These are phyloP conservation scores for Cantharis rufa DNA, from an alignment of 2,888 invertebrate genomes.

Conservation along the genomic window DNA sequence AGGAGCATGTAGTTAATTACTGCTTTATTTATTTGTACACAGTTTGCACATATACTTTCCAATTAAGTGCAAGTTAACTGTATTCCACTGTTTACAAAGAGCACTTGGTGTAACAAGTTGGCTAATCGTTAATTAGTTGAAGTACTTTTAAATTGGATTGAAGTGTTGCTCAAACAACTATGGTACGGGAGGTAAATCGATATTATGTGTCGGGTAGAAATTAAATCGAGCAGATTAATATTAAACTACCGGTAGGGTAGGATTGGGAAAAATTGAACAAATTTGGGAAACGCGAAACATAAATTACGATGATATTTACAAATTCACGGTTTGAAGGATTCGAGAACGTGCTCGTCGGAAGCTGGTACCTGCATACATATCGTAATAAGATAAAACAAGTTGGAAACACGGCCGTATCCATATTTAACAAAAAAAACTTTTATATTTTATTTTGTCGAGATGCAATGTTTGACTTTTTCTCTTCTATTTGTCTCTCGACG, in stretches of 20 bases:
- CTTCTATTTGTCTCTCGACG: not conserved
- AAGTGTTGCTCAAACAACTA: not conserved
- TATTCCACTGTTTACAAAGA: not conserved
- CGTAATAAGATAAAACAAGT: not conserved
- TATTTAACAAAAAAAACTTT: not conserved
- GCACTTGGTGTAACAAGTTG: not conserved
- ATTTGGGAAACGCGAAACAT: not conserved
- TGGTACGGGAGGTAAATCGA: not conserved
- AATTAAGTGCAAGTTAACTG: not conserved
- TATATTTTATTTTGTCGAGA: not conserved
- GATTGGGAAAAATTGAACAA: not conserved
- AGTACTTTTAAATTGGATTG: not conserved
- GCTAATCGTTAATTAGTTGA: not conserved
- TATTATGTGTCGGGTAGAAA: not conserved
- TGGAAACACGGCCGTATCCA: not conserved
- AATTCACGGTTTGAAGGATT: slow-evolving; percentile 1
- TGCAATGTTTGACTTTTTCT: not conserved
- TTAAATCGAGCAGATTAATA: not conserved
- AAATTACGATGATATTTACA: not conserved
- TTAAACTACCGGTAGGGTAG: not conserved
- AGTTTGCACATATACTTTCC: not conserved
- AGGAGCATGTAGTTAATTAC: not conserved
- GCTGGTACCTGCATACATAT: not conserved
- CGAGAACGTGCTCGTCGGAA: not conserved
- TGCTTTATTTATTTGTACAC: not conserved